Conservation (phyloP, 2,888 invertebrate species). For the Cheilosia scutellata region DNA sequence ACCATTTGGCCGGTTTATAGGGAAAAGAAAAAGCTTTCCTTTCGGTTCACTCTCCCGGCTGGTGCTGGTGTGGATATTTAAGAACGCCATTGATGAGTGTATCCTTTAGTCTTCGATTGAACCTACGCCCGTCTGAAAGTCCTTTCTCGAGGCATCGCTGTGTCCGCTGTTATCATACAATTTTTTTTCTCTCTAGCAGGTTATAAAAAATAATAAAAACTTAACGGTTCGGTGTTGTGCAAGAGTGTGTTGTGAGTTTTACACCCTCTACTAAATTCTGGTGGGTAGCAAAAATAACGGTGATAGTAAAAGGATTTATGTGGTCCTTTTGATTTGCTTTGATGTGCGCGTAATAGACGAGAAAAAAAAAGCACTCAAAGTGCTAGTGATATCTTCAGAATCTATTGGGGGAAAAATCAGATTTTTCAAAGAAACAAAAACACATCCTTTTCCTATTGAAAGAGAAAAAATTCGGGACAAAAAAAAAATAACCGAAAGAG, state of each 20-base stretch:
- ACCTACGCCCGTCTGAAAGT: slow-evolving; percentile 58
- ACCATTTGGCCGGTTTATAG: slow-evolving; percentile 39
- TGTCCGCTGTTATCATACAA: background rate
- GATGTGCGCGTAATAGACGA: slow-evolving; percentile 12
- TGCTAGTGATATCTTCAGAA: slow-evolving; percentile 8
- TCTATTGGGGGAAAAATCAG: background rate
- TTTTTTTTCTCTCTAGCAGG: background rate
- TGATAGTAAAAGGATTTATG: background rate
- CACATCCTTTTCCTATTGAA: slow-evolving; percentile 11
- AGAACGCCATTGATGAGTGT: slow-evolving; percentile 57
- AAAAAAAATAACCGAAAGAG: slow-evolving; percentile 24
- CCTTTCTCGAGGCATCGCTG: slow-evolving; percentile 1
- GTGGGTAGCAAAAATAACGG: background rate
- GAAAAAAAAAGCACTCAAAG: slow-evolving; percentile 5
- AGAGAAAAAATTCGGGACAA: slow-evolving; percentile 5
- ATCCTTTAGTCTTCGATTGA: slow-evolving; percentile 63
- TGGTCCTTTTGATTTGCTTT: slow-evolving; percentile 1
- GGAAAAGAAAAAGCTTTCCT: slow-evolving; percentile 23
- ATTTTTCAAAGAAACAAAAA: slow-evolving; percentile 17
- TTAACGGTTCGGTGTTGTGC: slow-evolving; percentile 27
- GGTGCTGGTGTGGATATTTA: slow-evolving; percentile 45
- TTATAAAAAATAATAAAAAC: slow-evolving; percentile 16
- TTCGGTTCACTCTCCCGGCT: slow-evolving; percentile 42
- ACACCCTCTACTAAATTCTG: background rate
- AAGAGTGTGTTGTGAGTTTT: background rate